These are phyloP conservation scores for Gracilinanus agilis DNA, from an alignment of 2,113 vertebrate species.

Conservation along the genomic window DNA sequence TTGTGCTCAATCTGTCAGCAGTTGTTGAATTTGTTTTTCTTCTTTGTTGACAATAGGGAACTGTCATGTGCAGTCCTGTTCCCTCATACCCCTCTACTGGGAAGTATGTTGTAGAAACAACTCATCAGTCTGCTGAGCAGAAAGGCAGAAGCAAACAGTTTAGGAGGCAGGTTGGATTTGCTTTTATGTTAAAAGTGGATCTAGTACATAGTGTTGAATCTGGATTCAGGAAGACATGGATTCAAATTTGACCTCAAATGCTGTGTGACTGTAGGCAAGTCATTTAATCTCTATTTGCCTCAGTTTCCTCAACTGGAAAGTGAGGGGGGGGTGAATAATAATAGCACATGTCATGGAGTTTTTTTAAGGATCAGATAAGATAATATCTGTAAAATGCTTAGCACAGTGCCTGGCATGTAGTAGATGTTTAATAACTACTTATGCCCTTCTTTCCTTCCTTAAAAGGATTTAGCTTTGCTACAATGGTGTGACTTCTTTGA, in stretches of 20 bases:
- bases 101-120: not conserved
- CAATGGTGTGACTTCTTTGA: slow-evolving; percentile 15
- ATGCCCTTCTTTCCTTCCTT: not conserved
- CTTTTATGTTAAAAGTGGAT: not conserved
- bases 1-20: slow-evolving; percentile 17
- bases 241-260: not conserved
- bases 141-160: not conserved
- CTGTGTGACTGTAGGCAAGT: not conserved
- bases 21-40: slow-evolving; percentile 14
- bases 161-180: not conserved
- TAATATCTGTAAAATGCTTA: not conserved
- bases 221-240: not conserved
- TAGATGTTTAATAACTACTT: not conserved
- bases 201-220: not conserved
- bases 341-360: not conserved
- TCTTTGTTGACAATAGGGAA: slow-evolving; percentile 23
- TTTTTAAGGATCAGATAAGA: not conserved
- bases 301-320: not conserved
- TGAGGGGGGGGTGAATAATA: not conserved
- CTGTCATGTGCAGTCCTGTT: slow-evolving; percentile 11
- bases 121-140: not conserved
- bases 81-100: not conserved
- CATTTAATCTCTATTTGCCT: not conserved
- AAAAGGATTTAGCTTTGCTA: not conserved
- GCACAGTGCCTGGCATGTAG: not conserved